phyloP scores from a whole-genome alignment of 2,113 vertebrate genomes.

The Cynoglossus semilaevis region DNA sequence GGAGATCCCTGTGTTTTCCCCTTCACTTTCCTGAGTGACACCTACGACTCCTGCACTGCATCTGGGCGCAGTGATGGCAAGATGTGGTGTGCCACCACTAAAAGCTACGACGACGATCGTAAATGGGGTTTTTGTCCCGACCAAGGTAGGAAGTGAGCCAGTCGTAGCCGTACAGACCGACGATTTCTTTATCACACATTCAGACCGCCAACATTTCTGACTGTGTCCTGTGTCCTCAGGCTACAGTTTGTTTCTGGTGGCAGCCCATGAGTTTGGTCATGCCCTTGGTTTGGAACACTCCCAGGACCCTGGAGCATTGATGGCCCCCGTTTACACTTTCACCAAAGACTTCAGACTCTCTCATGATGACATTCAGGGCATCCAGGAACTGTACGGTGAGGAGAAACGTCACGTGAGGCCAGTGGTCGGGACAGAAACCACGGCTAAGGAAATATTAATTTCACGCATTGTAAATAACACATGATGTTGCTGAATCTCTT shows the following conservation, averaged over 20 bases:
- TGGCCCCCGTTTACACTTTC: constrained; percentile 95
- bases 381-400: constrained; percentile 95
- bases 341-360: constrained; percentile 92
- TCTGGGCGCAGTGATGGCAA: constrained; percentile 89
- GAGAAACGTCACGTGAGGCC: constrained; percentile 5
- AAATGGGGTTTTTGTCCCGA: constrained; percentile 98
- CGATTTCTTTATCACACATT: background rate
- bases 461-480: background rate
- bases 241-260: constrained; percentile 97
- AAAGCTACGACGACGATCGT: constrained; percentile 91
- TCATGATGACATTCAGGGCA: constrained; percentile 90
- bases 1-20: constrained; percentile 91
- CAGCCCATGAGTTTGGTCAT: constrained; percentile 97
- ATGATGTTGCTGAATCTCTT: constrained; percentile 13
- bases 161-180: background rate
- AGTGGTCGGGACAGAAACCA: background rate
- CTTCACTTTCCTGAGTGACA: constrained; percentile 89
- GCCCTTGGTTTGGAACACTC: constrained; percentile 96
- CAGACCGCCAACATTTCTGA: background rate
- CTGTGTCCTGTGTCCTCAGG: constrained; percentile 69
- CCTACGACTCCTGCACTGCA: constrained; percentile 86
- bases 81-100: constrained; percentile 86
- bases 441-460: background rate
- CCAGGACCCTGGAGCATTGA: constrained; percentile 90
- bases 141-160: constrained; percentile 78